Percentiles rank a stretch among this genome's conserved stretches.
Evolutionary conservation across 2,888 invertebrate genomes (phyloP).

Genomic region (Erebia palarica): DNA sequence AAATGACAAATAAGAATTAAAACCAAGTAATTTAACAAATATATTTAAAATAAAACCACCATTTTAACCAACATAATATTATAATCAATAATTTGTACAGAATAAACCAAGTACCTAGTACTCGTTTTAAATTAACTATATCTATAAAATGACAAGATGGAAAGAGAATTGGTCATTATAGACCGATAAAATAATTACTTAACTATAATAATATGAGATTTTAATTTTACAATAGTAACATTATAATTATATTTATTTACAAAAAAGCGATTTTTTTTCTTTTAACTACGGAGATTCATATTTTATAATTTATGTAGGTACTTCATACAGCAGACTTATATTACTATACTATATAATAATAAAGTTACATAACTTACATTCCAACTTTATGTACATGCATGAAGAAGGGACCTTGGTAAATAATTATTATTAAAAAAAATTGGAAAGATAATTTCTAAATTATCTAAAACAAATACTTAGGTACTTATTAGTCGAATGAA

Average conservation of each 20-base stretch:
- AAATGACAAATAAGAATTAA: too few relatives aligned
- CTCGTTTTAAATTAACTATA: conserved; percentile 53
- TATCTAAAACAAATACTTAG: too few relatives aligned
- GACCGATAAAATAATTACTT: conserved; percentile 44
- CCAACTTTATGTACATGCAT: not conserved
- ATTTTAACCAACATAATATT: conserved; percentile 74
- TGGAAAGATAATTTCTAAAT: too few relatives aligned
- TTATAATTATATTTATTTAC: conserved; percentile 31
- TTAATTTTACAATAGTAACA: conserved; percentile 46
- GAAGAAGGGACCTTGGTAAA: not conserved
- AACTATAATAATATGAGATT: conserved; percentile 37
- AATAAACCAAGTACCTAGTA: conserved; percentile 71
- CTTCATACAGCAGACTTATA: not conserved
- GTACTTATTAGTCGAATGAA: too few relatives aligned
- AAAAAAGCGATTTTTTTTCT: conserved; percentile 15
- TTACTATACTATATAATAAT: not conserved
- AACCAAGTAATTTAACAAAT: not conserved
- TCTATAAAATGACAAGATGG: conserved; percentile 59
- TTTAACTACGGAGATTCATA: not conserved
- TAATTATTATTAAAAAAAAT: too few relatives aligned
- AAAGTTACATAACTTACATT: not conserved
- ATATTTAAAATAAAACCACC: conserved; percentile 40
- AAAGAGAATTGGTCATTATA: conserved; percentile 43
- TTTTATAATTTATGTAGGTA: not conserved
- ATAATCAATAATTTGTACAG: conserved; percentile 77